These are phyloP conservation scores for Channa striata DNA, from an alignment of 2,797 vertebrate genomes.

Conservation along the genomic window DNA sequence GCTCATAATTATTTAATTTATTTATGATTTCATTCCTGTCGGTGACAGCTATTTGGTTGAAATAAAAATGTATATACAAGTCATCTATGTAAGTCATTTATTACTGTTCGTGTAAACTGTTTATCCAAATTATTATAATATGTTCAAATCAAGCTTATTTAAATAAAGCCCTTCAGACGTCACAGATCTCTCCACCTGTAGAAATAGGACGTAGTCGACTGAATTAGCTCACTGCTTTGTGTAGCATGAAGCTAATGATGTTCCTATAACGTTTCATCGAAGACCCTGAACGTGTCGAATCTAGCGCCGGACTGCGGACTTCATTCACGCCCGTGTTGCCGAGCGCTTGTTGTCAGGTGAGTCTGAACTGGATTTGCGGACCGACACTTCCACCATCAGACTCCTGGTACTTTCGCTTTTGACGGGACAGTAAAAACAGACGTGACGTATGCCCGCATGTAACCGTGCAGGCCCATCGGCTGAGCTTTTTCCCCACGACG, in stretches of 20 bases:
- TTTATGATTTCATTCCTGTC: neutral
- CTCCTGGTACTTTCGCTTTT: slow-evolving; percentile 12
- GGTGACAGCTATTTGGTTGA: no score
- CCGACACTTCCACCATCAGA: neutral
- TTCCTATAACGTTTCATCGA: neutral
- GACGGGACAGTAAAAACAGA: neutral
- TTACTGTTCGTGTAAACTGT: no score
- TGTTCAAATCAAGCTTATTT: neutral
- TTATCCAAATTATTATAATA: no score
- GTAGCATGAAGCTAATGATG: neutral
- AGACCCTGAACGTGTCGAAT: neutral
- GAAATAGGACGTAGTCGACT: no score
- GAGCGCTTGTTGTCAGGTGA: slow-evolving; percentile 8
- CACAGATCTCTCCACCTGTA: no score
- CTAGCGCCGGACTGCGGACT: accelerated
- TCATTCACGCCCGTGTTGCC: neutral
- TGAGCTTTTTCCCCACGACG: accelerated
- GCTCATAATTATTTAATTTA: no score
- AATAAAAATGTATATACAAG: no score
- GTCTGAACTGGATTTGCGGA: neutral
- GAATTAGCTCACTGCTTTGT: no score
- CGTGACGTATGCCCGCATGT: accelerated
- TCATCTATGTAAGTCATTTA: no score
- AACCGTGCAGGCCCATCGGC: accelerated
- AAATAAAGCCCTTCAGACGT: no score